Base-by-base conservation (phyloP, 1,140 invertebrate genomes). In the Ceratina australensis region DNA sequence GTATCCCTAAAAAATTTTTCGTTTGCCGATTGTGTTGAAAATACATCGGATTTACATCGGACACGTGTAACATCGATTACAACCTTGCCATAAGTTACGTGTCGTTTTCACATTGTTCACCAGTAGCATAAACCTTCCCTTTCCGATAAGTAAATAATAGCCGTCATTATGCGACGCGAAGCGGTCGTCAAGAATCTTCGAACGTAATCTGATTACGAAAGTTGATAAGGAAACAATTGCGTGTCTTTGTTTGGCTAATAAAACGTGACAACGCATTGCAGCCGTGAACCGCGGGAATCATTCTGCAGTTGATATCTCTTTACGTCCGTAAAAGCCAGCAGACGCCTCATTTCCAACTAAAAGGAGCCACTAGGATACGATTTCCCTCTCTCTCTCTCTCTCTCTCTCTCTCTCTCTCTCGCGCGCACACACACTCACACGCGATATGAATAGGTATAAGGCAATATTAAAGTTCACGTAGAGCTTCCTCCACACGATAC, bases 401-500 rank as follows among this genome's bases (percentile, higher is more conserved):
- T 33, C 33, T 42, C 33, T 10, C 33, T n/a, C n/a, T n/a, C 63
- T 71, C 65, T 28, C 18, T 33, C 33, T 42, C 33, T 10, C 33
- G 33, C 33, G 33, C 33, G 33, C 63, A 60, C 65, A 24, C 63
- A 60, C 65, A 24, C 18, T 42, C 63, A 24, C 64, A 54, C 56
- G 54, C 64, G 33, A 63, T 73, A 79, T 79, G 80, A 84, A 85
- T 84, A 85, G 72, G 73, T 84, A 85, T 82, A 82, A 85, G 77
- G 72, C 57, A 85, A 84, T 85, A 85, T 85, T 84, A 85, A 82
- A 81, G 66, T 84, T 85, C 20, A 61, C 75, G 60, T 63, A 64
- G 69, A 33, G 56, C 71, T 78, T 75, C 60, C 52, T 42, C 64
- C 24, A 57, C n/a, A 20, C 63, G 57, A 83, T 74, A 72, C 42